These are phyloP conservation scores for Psittacula cyanocephala DNA, from an alignment of 2,113 vertebrate species.

Conservation along the genomic window DNA sequence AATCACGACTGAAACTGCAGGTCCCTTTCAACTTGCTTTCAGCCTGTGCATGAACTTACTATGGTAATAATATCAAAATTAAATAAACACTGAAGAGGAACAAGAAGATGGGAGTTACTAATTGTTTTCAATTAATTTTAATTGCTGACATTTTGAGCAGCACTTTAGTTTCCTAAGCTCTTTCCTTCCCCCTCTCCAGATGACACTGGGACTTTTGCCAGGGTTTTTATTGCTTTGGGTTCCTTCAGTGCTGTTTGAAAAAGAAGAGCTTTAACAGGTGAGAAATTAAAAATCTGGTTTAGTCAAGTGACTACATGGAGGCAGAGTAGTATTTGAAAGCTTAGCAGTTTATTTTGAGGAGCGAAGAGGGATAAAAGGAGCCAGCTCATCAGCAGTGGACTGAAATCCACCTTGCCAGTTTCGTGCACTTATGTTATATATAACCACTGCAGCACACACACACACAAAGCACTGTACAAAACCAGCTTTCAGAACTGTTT, in stretches of 20 bases:
- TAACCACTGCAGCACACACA: neutral
- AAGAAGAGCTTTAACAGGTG: conserved; percentile 8
- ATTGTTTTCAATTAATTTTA: conserved; percentile 59
- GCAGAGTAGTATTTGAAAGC: neutral
- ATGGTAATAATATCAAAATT: neutral
- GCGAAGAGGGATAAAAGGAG: neutral
- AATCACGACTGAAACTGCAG: neutral
- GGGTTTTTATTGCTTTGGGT: neutral
- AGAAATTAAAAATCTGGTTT: conserved; percentile 36
- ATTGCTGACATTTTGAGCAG: conserved; percentile 35
- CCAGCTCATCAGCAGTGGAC: neutral
- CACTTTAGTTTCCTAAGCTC: neutral
- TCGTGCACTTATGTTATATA: neutral
- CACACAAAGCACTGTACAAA: neutral
- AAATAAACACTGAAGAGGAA: conserved; percentile 6
- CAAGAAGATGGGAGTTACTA: neutral
- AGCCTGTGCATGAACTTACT: neutral
- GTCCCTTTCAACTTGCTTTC: neutral
- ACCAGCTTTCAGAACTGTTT: neutral
- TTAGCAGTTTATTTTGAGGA: conserved; percentile 18
- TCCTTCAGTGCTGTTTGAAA: neutral
- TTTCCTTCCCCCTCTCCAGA: neutral
- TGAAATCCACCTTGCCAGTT: neutral
- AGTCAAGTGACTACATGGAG: conserved; percentile 7
- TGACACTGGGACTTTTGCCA: conserved; percentile 1